Evolutionary conservation across 2,888 invertebrate species (phyloP), one percentile per base, ranked within the genome.

Genomic region (Netelia fuscicornis): DNA sequence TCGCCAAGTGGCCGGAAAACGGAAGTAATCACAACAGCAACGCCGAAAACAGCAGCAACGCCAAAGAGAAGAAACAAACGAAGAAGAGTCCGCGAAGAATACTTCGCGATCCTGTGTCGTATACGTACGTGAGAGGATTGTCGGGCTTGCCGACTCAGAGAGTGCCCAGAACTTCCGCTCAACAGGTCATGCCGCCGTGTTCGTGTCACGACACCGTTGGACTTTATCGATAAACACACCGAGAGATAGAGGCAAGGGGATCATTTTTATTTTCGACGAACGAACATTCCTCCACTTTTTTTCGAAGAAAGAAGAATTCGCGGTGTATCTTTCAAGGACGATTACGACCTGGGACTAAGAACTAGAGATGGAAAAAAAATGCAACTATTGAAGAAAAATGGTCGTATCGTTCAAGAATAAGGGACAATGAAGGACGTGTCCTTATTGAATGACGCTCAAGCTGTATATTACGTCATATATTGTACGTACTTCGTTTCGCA

Each of bases 91-190:
- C 97, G 1, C 97, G 97, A 91, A 95, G 96, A 89, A 97, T 98
- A 86, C 94, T 97, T 9, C 95, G 98, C 56, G 95, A 97, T 72
- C 97, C 97, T 0, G 96, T 97, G 11, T 95, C 96, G 0, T 97
- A 97, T 93, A 97, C 97, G 9, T 98, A 97, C 93, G 96, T 97
- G 1, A 96, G 96, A 87, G 97, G 97, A 65, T 95, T 97, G 86
- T 97, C 97, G 9, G 97, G 97, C 10, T 94, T 97, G 77, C 97
- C 97, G 8, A 97, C 97, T 0, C 97, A 97, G 92, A 95, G 97
- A 90, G 96, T 97, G 25, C 97, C 97, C 0, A 95, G 96, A 86
- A 95, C 93, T 81, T 87, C 91, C 64, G 89, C 90, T 23, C 91
- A 92, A 60, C 89, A 90, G 58, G 74, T 86, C 44, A 75, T 85